Evolutionary conservation across 2,888 invertebrate genomes (phyloP).

Genomic region (Molanna angustata): DNA sequence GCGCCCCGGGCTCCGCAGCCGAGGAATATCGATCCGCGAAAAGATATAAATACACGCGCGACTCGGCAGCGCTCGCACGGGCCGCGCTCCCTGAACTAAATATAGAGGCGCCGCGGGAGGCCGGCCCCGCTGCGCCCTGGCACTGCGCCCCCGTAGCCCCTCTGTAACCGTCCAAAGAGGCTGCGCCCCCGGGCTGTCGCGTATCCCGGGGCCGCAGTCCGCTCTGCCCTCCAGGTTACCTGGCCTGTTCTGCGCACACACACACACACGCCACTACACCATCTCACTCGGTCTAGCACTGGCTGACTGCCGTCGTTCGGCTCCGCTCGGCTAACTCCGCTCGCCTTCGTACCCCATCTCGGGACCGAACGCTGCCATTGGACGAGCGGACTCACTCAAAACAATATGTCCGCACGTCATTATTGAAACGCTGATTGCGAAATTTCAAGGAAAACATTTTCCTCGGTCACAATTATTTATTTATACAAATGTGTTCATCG

Average conservation of each 20-base stretch:
- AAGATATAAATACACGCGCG: too few relatives aligned
- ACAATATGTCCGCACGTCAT: not conserved
- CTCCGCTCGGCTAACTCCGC: not conserved
- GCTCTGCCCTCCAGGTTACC: not conserved
- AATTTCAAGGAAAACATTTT: too few relatives aligned
- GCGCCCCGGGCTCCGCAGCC: not conserved
- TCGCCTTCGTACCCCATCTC: not conserved
- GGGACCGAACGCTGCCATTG: not conserved
- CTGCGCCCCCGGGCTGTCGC: not conserved
- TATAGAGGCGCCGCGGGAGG: too few relatives aligned
- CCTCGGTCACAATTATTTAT: too few relatives aligned
- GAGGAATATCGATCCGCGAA: not conserved
- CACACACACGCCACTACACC: constrained; percentile 26
- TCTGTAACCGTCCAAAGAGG: not conserved
- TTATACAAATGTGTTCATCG: too few relatives aligned
- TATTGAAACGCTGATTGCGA: not conserved
- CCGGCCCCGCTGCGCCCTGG: too few relatives aligned
- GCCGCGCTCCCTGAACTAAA: not conserved
- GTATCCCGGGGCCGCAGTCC: constrained; percentile 8
- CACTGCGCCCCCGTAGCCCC: too few relatives aligned
- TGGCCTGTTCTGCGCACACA: constrained; percentile 18
- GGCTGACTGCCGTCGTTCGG: constrained; percentile 5
- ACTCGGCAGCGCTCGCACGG: not conserved
- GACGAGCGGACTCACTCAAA: not conserved
- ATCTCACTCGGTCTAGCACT: constrained; percentile 26